A percentile compares a stretch with the other conserved stretches of the same genome.
phyloP scores from a whole-genome alignment of 1,140 invertebrate species.

The Dreissena polymorpha region DNA sequence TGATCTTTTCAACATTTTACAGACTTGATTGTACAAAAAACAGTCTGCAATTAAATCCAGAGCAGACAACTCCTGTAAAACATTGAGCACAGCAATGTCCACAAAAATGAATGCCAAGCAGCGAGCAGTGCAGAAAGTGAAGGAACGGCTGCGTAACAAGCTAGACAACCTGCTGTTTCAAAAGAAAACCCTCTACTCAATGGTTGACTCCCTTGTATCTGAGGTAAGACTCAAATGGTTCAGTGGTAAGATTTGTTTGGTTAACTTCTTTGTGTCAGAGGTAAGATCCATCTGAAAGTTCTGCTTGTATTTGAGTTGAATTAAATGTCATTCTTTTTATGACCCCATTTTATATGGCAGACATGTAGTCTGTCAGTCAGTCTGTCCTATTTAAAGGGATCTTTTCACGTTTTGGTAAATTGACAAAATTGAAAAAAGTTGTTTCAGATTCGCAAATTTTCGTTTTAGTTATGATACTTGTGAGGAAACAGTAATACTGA shows the following conservation, averaged over 20 bases:
- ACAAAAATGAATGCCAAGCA: conserved; percentile 4
- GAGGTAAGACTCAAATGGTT: conserved; percentile 12
- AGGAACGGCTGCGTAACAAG: conserved; percentile 20
- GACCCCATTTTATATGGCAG: background rate
- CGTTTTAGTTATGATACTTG: no score
- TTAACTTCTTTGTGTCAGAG: background rate
- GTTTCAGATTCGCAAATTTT: no score
- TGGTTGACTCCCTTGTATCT: conserved; percentile 9
- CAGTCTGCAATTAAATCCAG: no score
- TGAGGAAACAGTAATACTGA: no score
- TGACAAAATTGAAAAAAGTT: no score
- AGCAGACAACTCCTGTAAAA: no score
- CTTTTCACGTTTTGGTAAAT: no score
- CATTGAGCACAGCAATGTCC: no score
- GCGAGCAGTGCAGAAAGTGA: conserved; percentile 26
- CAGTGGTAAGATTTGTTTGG: background rate
- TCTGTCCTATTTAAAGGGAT: no score
- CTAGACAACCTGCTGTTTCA: background rate
- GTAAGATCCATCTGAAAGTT: background rate
- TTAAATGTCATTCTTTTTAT: background rate
- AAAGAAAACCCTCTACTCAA: conserved; percentile 17
- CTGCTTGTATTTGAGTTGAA: background rate
- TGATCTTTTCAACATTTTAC: no score
- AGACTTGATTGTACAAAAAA: no score
- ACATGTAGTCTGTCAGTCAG: background rate